Conservation (phyloP, 1,140 invertebrate species). For the Periplaneta americana region DNA sequence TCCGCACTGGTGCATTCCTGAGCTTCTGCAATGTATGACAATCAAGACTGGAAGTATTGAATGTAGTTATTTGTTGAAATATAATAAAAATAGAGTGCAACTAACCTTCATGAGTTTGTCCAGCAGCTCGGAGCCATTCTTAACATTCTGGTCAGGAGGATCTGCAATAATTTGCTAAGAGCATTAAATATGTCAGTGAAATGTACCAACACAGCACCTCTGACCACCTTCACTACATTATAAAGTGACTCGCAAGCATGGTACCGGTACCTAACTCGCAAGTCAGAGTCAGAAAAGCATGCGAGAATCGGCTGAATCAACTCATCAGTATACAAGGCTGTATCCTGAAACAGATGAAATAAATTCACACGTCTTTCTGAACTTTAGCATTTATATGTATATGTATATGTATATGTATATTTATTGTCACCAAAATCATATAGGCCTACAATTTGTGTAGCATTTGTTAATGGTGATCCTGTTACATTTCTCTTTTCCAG, state of each 20-base stretch:
- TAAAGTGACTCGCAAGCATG: slow-evolving; percentile 97
- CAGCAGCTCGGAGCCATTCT: slow-evolving; percentile 90
- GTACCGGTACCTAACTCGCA: slow-evolving; percentile 88
- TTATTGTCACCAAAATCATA: too few species aligned
- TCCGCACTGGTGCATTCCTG: too few species aligned
- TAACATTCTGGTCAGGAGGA: slow-evolving; percentile 92
- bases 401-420: too few species aligned
- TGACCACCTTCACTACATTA: slow-evolving; percentile 94
- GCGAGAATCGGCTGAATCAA: slow-evolving; percentile 87
- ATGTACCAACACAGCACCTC: slow-evolving; percentile 76
- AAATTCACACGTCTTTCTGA: too few species aligned
- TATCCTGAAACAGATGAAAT: slow-evolving; percentile 49
- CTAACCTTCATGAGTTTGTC: slow-evolving; percentile 90
- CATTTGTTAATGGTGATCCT: too few species aligned
- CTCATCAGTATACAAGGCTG: slow-evolving; percentile 71
- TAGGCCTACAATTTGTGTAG: too few species aligned
- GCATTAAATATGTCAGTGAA: slow-evolving; percentile 94
- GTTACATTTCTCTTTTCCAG: too few species aligned
- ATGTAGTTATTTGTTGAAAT: too few species aligned
- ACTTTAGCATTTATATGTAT: too few species aligned
- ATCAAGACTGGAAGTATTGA: too few species aligned
- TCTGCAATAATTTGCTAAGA: slow-evolving; percentile 84
- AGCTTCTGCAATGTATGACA: too few species aligned
- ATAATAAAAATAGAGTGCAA: too few species aligned
- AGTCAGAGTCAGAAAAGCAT: slow-evolving; percentile 88